These are phyloP conservation scores for Hydractinia echinata DNA, from an alignment of 30 jellyfish, hydroid and myxozoan genomes.

Conservation along the genomic window DNA sequence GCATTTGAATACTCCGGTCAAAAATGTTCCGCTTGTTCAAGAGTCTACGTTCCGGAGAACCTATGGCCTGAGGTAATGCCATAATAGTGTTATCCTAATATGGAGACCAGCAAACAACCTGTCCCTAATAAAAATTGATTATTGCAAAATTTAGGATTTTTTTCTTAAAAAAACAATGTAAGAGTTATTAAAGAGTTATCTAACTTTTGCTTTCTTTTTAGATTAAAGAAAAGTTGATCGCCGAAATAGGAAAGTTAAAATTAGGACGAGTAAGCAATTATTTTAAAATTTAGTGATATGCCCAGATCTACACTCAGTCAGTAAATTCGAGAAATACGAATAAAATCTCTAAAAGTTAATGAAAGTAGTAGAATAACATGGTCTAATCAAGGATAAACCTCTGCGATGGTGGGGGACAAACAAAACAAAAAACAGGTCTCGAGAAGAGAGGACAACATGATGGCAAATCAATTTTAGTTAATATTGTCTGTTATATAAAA, in stretches of 20 bases:
- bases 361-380: no score
- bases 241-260: conserved; percentile 56
- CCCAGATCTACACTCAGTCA: neutral
- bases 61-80: conserved; percentile 89
- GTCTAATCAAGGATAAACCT: no score
- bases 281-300: neutral
- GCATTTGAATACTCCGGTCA: conserved; percentile 95
- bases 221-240: conserved; percentile 70
- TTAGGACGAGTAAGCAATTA: conserved; percentile 59
- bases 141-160: neutral
- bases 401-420: no score
- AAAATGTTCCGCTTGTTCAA: conserved; percentile 98
- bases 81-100: neutral
- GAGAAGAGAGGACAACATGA: no score
- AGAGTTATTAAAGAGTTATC: neutral
- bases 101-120: neutral
- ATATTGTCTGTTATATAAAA: no score
- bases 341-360: neutral
- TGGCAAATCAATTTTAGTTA: no score
- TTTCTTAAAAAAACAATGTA: neutral
- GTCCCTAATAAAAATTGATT: no score
- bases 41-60: conserved; percentile 87
- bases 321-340: neutral
- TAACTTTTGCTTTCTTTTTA: conserved; percentile 22
- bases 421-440: no score